Percentiles rank a stretch among this genome's conserved stretches.
Evolutionary conservation across 2,797 vertebrate genomes (phyloP).

Genomic region (Tachyglossus aculeatus): DNA sequence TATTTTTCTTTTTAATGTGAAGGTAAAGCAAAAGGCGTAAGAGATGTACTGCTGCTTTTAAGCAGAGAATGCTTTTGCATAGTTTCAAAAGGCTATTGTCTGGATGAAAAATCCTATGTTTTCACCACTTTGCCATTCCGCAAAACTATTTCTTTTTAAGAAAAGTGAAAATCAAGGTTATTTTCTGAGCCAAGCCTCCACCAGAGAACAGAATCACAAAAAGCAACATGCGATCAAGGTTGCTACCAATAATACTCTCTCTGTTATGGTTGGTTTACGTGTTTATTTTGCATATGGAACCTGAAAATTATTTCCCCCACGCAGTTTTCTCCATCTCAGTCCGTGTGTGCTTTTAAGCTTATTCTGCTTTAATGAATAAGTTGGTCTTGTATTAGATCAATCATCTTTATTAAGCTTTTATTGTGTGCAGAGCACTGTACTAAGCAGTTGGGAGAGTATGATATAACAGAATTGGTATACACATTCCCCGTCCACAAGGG

Average conservation of each 20-base stretch:
- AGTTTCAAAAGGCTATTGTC: conserved; percentile 1
- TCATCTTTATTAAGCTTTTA: no score
- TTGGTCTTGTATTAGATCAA: no score
- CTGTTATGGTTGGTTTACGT: not conserved
- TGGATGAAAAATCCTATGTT: not conserved
- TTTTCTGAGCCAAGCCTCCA: no score
- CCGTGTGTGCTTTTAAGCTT: no score
- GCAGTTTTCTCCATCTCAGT: accelerated
- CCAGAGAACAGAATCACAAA: not conserved
- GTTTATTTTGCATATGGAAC: not conserved
- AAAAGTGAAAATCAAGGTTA: not conserved
- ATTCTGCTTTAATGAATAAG: no score
- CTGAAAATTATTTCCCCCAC: not conserved
- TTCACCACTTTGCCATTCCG: not conserved
- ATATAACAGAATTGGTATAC: no score
- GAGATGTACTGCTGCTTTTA: not conserved
- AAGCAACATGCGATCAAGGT: conserved; percentile 9
- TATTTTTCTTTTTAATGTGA: not conserved
- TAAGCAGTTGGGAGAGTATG: no score
- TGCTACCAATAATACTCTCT: conserved; percentile 7
- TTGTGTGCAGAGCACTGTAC: no score
- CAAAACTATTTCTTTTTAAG: not conserved
- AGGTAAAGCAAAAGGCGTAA: not conserved
- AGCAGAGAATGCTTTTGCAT: no score
- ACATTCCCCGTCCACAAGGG: no score